Evolutionary conservation across 2,888 invertebrate genomes (phyloP), one percentile per base, ranked within the genome.

Genomic region (Cataglyphis rosenhaueri): DNA sequence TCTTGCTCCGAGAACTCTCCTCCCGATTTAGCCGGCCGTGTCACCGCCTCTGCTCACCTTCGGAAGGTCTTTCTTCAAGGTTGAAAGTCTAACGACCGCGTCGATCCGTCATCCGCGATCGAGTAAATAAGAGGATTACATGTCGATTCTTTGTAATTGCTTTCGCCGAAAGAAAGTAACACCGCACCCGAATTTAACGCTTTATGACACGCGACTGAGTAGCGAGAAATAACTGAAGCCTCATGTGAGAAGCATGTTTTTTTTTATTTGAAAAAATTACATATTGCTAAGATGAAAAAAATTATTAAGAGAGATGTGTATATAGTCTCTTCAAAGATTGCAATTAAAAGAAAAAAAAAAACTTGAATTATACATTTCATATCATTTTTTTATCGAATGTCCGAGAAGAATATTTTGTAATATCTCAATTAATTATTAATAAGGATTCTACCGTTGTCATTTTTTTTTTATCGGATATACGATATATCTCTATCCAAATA

Each of bases 11-110:
- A 86, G 90, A 90, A 90, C 86, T 89, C 87, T 86, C 88, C 75
- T 87, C 89, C 86, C 84, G 89, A 87, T 90, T 85, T 90, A 90
- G 88, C 87, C 64, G 81, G 65, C 79, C 88, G 83, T 86, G 88
- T 89, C 87, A 82, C 88, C 62, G 83, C 81, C 85, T 89, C 87
- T 85, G 84, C 85, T 91, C 88, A 91, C 91, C 91, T 92, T 92
- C 87, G 89, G 91, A 92, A 92, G 91, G 91, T 90, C 91, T 91
- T 86, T 62, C 74, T 38, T 71, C 87, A 89, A 89, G 89, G 88
- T 85, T 87, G 84, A 81, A 82, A 82, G 88, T 86, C 89, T 86
- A 88, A 89, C 86, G 89, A 88, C 88, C 89, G 52, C 41, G 57
- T 44, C 73, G 44, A 78, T 78, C 57, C 44, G 57, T 78, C 78